Evolutionary conservation across 2,113 vertebrate species (phyloP).

Genomic region (Lepus americanus): DNA sequence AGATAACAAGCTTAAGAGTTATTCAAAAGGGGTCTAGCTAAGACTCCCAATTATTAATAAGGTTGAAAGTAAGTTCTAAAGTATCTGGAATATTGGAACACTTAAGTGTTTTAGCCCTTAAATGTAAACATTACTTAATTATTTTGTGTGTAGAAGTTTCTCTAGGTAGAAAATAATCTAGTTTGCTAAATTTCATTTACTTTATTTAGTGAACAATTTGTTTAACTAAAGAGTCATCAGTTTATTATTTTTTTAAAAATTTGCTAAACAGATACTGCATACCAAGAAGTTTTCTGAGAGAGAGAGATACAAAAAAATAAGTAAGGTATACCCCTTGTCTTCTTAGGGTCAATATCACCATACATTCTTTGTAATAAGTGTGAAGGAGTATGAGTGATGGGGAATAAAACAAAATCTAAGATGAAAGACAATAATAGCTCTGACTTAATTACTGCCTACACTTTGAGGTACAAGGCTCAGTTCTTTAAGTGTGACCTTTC

Average conservation of each 20-base stretch:
- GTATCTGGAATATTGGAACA: not conserved
- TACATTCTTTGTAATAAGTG: not conserved
- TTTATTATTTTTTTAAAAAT: conserved; percentile 46
- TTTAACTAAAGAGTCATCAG: not conserved
- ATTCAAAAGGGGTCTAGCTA: not conserved
- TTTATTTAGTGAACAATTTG: not conserved
- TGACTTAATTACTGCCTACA: not conserved
- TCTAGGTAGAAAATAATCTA: not conserved
- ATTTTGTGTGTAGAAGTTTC: conserved; percentile 22
- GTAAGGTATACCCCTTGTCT: not conserved
- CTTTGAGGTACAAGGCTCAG: not conserved
- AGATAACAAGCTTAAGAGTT: not conserved
- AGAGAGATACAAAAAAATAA: not conserved
- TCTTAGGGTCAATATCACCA: not conserved
- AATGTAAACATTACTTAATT: not conserved
- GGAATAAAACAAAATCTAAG: not conserved
- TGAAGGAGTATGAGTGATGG: not conserved
- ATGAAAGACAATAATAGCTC: not conserved
- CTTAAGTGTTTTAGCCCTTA: not conserved
- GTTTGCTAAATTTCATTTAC: not conserved
- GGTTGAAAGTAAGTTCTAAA: not conserved
- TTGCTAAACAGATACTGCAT: conserved; percentile 18
- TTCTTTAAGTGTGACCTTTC: not conserved
- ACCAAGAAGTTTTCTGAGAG: conserved; percentile 24
- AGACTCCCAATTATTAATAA: not conserved